A percentile compares a stretch with the other conserved stretches of the same genome.
Evolutionary conservation across 2,797 vertebrate genomes (phyloP).

Genomic region (Basileuterus tristriatus): DNA sequence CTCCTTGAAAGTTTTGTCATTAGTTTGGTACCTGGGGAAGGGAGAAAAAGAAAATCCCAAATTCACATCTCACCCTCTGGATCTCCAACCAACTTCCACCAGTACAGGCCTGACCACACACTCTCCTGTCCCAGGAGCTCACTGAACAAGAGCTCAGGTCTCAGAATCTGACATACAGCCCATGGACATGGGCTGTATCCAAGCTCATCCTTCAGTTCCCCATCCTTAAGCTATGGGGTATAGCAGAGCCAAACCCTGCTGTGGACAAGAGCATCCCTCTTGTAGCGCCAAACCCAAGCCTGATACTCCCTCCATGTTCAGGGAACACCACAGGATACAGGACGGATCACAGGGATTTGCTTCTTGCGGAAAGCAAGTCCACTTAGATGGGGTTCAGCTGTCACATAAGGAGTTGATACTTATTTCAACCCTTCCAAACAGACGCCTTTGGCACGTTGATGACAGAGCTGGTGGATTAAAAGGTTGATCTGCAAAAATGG

Average conservation of each 20-base stretch:
- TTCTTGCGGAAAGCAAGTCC: not conserved
- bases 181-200: not conserved
- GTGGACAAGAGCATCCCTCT: not conserved
- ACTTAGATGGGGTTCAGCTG: not conserved
- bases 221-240: not conserved
- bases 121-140: not conserved
- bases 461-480: not conserved
- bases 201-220: not conserved
- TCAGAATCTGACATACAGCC: not conserved
- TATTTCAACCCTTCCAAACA: not conserved
- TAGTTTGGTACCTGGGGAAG: slow-evolving; percentile 52
- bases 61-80: accelerated
- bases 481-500: not conserved
- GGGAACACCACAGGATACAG: not conserved
- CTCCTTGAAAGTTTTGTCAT: slow-evolving; percentile 66
- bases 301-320: not conserved
- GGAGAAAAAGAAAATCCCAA: not conserved
- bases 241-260: not conserved
- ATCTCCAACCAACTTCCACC: not conserved
- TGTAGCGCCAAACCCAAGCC: not conserved
- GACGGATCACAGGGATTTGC: not conserved
- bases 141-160: not conserved
- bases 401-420: not conserved
- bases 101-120: not conserved
- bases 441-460: not conserved